Conservation (phyloP, 2,113 vertebrate species). For the Sylvietta virens region DNA sequence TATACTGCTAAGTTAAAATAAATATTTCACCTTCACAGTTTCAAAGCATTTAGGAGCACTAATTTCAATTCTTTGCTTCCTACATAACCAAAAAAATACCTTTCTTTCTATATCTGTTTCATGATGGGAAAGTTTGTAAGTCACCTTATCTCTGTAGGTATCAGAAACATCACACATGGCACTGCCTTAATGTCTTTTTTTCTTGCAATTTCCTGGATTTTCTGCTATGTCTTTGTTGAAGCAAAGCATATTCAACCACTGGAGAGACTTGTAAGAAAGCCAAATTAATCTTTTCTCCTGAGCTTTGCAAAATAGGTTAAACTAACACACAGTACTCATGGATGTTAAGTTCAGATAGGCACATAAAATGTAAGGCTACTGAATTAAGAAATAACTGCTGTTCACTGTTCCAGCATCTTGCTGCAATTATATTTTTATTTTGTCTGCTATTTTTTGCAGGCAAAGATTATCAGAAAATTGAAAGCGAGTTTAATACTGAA, state of each 20-base stretch:
- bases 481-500: not conserved
- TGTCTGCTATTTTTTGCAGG: not conserved
- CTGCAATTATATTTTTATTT: not conserved
- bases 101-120: not conserved
- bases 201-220: slow-evolving; percentile 35
- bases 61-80: not conserved
- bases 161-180: slow-evolving; percentile 9
- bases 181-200: not conserved
- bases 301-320: slow-evolving; percentile 37
- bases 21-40: not conserved
- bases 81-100: not conserved
- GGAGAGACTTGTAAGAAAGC: not conserved
- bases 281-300: slow-evolving; percentile 7
- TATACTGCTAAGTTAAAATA: not conserved
- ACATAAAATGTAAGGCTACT: not conserved
- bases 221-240: not conserved
- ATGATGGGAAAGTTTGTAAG: not conserved
- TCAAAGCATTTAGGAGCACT: not conserved
- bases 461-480: slow-evolving; percentile 1
- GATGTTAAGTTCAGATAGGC: not conserved
- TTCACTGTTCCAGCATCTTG: slow-evolving; percentile 11
- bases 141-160: not conserved
- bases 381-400: not conserved
- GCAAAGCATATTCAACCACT: not conserved
- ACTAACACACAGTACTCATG: not conserved